Conservation (phyloP, 1,140 invertebrate genomes). For the Tetranychus urticae region DNA sequence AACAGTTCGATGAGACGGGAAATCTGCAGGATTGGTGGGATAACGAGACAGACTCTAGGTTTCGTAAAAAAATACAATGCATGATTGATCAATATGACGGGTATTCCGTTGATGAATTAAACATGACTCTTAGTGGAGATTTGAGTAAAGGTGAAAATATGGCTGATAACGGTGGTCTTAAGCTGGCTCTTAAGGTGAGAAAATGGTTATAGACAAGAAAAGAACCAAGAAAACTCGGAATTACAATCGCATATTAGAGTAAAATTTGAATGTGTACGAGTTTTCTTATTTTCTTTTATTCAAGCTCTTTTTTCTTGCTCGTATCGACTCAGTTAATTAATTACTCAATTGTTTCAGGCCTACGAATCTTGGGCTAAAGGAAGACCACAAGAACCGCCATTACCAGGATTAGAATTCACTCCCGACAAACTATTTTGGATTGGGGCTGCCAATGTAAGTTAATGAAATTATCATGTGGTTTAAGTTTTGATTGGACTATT, state of each 20-base stretch:
- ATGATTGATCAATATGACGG: constrained; percentile 56
- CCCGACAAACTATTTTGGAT: constrained; percentile 69
- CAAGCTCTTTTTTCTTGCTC: not conserved
- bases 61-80: constrained; percentile 47
- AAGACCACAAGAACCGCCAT: not conserved
- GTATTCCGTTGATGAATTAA: not conserved
- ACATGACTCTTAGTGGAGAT: not conserved
- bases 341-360: not conserved
- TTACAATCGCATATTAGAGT: not conserved
- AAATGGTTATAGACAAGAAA: too few species aligned
- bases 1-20: constrained; percentile 65
- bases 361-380: not conserved
- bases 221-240: too few species aligned
- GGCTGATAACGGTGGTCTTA: constrained; percentile 33
- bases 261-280: too few species aligned
- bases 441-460: constrained; percentile 33
- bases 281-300: too few species aligned
- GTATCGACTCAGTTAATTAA: not conserved
- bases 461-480: not conserved
- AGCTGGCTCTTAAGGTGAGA: constrained; percentile 24
- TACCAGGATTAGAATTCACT: constrained; percentile 14
- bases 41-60: constrained; percentile 40
- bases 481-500: not conserved
- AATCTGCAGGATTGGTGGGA: constrained; percentile 72
- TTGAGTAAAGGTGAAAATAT: constrained; percentile 27